These are phyloP conservation scores for Danio kyathit DNA, from an alignment of 2,797 vertebrate genomes.

Conservation along the genomic window DNA sequence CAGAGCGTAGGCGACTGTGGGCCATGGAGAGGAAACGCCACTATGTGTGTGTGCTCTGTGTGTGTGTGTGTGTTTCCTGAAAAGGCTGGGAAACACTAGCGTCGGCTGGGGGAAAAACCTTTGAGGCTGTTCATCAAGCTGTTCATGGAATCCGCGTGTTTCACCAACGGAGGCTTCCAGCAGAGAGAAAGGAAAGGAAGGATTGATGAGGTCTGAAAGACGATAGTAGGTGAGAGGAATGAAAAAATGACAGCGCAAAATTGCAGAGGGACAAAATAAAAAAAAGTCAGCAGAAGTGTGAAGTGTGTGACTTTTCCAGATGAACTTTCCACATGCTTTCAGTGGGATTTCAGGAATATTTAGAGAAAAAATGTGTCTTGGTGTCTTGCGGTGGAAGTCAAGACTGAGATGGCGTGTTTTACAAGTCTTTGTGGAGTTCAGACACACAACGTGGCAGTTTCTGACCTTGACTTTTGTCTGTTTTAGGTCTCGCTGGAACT, in stretches of 20 bases:
- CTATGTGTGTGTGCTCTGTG: constrained; percentile 39
- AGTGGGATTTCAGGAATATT: constrained; percentile 19
- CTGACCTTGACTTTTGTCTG: constrained; percentile 1
- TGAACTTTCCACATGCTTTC: constrained; percentile 11
- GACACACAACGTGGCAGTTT: neutral
- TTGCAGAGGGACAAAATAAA: neutral
- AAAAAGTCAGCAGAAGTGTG: constrained; percentile 1
- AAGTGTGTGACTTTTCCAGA: constrained; percentile 10
- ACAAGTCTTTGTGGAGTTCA: neutral
- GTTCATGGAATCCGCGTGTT: constrained; percentile 43
- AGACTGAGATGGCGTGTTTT: neutral
- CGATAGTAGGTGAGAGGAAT: constrained; percentile 12
- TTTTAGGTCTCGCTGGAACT: neutral
- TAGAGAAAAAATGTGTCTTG: neutral
- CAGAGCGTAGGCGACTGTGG: constrained; percentile 54
- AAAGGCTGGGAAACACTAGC: constrained; percentile 49
- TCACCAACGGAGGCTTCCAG: constrained; percentile 15
- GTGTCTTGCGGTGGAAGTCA: neutral
- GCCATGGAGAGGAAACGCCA: constrained; percentile 55
- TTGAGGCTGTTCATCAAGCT: constrained; percentile 42
- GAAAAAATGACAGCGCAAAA: constrained; percentile 12
- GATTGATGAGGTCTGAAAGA: constrained; percentile 28
- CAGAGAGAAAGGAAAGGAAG: constrained; percentile 22
- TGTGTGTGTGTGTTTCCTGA: constrained; percentile 53
- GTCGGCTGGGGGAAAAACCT: constrained; percentile 37